Evolutionary conservation across 2,888 invertebrate genomes (phyloP), one percentile per base, ranked within the genome.

Genomic region (Meiosimyza decipiens): DNA sequence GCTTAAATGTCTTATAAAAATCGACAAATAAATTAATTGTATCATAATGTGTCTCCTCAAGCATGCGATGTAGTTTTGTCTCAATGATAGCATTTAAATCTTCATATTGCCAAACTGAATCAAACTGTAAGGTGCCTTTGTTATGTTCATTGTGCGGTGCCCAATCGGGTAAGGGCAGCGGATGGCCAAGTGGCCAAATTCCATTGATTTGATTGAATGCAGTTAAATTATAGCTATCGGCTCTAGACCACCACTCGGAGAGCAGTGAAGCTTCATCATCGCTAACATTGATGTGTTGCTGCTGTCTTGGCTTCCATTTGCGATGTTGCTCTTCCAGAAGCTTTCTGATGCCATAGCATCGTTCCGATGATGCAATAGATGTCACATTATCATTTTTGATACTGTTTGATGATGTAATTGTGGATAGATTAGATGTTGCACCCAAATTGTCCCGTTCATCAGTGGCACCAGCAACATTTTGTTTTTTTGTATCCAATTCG

Each of bases 1-100:
- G 88, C 81, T 91, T 91, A 87, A 90, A 92, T 74, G 89, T 88
- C 78, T 93, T 92, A 86, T 89, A 90, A 79, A 92, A 89, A 78
- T 89, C 88, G 80, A 95, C 88, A 87, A 96, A 94, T 88, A 96
- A 95, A 87, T 93, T 93, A 77, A 96, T 91, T 69, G 95, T 96
- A 88, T 97, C 95, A 87, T 97, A 97, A 88, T 95, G 93, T 85
- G 95, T 94, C 81, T 93, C 92, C 83, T 93, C 92, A 83, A 97
- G 90, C 84, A 95, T 90, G 72, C 91, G 91, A 84, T 95, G 94
- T 79, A 96, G 91, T 80, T 92, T 90, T 81, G 92, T 90, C 89
- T 96, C 95, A 85, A 95, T 92, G 80, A 91, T 90, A 72, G 92
- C 91, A 81, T 92, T 93, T 82, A 95, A 90, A 84, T 92, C 92